A percentile compares a stretch with the other conserved stretches of the same genome.
phyloP scores from a whole-genome alignment of 23 tunicate species.

The Diplosoma virens region DNA sequence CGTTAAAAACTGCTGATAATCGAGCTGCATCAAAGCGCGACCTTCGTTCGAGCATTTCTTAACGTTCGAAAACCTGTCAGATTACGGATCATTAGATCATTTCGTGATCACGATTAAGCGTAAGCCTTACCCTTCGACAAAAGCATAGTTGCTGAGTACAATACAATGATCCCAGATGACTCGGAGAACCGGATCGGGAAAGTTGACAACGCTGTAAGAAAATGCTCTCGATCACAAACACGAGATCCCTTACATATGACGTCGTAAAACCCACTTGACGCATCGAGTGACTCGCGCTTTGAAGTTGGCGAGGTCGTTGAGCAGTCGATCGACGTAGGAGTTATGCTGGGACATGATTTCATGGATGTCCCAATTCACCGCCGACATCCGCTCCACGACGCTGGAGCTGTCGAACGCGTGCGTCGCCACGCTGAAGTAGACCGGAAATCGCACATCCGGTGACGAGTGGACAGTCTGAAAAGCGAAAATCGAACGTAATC shows the following conservation, averaged over 20 bases:
- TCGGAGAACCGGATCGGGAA: conserved; percentile 42
- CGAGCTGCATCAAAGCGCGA: conserved; percentile 86
- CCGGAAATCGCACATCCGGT: conserved; percentile 51
- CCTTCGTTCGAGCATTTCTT: conserved; percentile 81
- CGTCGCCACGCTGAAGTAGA: conserved; percentile 38
- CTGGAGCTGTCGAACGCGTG: conserved; percentile 11
- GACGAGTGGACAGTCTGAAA: conserved; percentile 55
- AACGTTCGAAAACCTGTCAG: background rate
- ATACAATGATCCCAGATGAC: conserved; percentile 84
- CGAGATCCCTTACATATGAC: too few species aligned
- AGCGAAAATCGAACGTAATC: too few species aligned
- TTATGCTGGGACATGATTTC: conserved; percentile 95
- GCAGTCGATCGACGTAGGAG: conserved; percentile 65
- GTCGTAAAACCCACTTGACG: conserved; percentile 33
- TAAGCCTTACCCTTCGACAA: conserved; percentile 76
- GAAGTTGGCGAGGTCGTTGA: conserved; percentile 16
- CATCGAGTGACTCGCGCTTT: conserved; percentile 6
- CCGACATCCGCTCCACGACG: conserved; percentile 38
- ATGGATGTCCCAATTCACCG: conserved; percentile 73
- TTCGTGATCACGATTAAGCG: too few species aligned
- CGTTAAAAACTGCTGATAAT: conserved; percentile 76
- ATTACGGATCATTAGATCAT: too few species aligned
- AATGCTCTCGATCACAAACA: too few species aligned
- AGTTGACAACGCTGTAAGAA: conserved; percentile 22
- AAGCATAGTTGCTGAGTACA: conserved; percentile 38